Conservation (phyloP, 1,140 invertebrate genomes). For the Lasioglossum baleicum region DNA sequence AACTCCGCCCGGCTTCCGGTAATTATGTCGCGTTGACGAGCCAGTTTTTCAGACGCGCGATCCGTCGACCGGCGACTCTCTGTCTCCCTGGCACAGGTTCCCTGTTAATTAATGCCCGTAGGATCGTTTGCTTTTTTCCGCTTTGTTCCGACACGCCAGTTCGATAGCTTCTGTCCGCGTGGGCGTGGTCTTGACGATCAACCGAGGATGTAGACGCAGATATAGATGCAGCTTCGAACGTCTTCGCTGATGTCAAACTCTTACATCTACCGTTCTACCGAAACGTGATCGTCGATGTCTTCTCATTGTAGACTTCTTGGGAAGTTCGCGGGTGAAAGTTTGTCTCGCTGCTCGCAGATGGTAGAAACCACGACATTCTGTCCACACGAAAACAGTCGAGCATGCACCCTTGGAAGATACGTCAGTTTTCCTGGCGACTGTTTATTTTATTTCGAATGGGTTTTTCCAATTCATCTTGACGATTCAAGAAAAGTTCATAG, state of each 20-base stretch:
- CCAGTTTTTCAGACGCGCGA: slow-evolving; percentile 5
- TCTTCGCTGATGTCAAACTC: background rate
- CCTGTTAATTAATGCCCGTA: slow-evolving; percentile 32
- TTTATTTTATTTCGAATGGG: no score
- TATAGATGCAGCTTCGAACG: background rate
- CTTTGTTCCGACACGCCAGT: background rate
- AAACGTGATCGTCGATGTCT: no score
- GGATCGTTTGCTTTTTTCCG: background rate
- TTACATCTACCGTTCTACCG: no score
- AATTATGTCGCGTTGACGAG: slow-evolving; percentile 36
- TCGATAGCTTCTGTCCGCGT: background rate
- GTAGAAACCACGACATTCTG: background rate
- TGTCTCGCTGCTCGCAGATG: background rate
- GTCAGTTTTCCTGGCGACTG: no score
- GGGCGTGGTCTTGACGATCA: background rate
- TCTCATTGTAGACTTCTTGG: background rate
- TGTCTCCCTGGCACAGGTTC: background rate
- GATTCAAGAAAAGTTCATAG: no score
- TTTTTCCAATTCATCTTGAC: no score
- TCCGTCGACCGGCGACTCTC: no score
- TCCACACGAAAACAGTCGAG: no score
- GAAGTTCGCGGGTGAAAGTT: background rate
- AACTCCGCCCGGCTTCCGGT: slow-evolving; percentile 30
- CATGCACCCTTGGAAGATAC: no score
- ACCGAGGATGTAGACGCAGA: background rate